Conservation (phyloP, 2,113 vertebrate species). For the human region GRCh38 chr11:37318501-37319000, state of each 20-base stretch:
- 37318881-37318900: not conserved
- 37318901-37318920: not conserved
- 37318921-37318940: not conserved
- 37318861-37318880: not conserved
- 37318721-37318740: not conserved
- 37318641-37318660: not conserved
- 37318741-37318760: not conserved
- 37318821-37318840: not conserved
- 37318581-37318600: not conserved
- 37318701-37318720: not conserved
- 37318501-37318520: not conserved
- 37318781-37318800: not conserved
- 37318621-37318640: not conserved
- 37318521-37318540: not conserved
- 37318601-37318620: not conserved
- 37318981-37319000: not conserved
- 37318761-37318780: not conserved
- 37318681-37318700: not conserved
- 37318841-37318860: not conserved
- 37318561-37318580: not conserved
- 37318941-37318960: not conserved
- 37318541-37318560: not conserved
- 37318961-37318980: not conserved
- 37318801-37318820: not conserved
- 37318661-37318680: not conserved